Percentiles rank a stretch among this genome's conserved stretches.
These are phyloP conservation scores for Montipora efflorescens DNA, from an alignment of 64 coral and sea anemone genomes.

Conservation along the genomic window DNA sequence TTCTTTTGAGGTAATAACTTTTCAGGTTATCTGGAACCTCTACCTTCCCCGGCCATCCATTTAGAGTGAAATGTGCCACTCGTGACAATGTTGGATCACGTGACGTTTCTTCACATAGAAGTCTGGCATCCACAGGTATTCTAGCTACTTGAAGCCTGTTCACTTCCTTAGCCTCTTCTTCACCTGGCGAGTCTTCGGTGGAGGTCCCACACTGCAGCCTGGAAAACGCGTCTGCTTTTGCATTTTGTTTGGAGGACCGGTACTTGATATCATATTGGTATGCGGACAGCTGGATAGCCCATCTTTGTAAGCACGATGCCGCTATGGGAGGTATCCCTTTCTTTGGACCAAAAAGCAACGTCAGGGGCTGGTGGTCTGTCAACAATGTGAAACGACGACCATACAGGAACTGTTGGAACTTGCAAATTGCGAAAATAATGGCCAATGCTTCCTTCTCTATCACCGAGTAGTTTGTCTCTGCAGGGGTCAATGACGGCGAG, in stretches of 20 bases:
- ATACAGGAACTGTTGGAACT: not conserved
- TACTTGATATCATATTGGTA: not conserved
- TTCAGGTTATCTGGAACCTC: slow-evolving; percentile 19
- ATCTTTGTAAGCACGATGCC: no score
- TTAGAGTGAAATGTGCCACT: not conserved
- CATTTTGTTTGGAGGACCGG: no score
- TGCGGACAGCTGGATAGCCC: not conserved
- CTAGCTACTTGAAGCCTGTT: no score
- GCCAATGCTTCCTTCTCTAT: slow-evolving; percentile 20
- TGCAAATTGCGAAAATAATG: no score
- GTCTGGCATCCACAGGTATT: no score
- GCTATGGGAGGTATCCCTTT: slow-evolving; percentile 1
- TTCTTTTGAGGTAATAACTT: slow-evolving; percentile 27
- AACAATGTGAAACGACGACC: not conserved
- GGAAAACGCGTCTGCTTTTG: not conserved
- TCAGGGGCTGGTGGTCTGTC: slow-evolving; percentile 38
- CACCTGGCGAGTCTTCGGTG: no score
- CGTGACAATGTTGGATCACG: no score
- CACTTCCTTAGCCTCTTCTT: no score
- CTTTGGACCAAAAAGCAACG: slow-evolving; percentile 39
- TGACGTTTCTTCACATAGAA: no score
- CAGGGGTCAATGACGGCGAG: no score
- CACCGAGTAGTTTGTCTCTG: no score
- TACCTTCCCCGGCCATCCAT: slow-evolving; percentile 39
- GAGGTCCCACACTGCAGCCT: no score